Base-by-base conservation (phyloP, 2,888 invertebrate genomes). In the Pollenia griseotomentosa region DNA sequence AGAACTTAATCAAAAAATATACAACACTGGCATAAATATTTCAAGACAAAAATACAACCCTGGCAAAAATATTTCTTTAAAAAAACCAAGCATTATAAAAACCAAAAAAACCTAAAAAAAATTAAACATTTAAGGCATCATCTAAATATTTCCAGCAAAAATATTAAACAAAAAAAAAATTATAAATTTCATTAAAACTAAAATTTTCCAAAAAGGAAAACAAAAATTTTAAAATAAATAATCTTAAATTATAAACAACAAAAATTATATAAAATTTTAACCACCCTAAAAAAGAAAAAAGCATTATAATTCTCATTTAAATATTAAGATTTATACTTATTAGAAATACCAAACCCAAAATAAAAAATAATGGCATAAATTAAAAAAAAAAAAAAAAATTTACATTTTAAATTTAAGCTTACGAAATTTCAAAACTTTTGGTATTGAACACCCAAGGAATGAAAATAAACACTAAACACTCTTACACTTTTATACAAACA, bases 81-180 rank as follows among this genome's bases (percentile, higher is more conserved):
- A 48, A n/a, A 40, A 51, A 42, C 23, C 66, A 84, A 87, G 55
- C 81, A 73, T 23, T 55, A 14, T 9, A 40, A 63, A 63, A 63
- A 59, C 57, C 66, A 61, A 86, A 48, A 51, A 88, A 90, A 89
- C 88, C 12, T 46, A 53, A 4, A 19, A 89, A 90, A 87, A 89
- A 88, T 88, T 88, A 89, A 23, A 78, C 12, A 3, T 48, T 90
- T 90, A 89, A 88, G 90, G 90, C 89, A 90, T 89, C 88, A 88
- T 33, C n/a, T 66, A 65, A 88, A 51, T 53, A 65, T 42, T 63
- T 75, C 42, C 55, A 87, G 7, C 6, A 61, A 44, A 61, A 63
- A 63, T 68, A 73, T 55, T 46, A n/a, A 59, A 57, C 19, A 53
- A 59, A 51, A 61, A 71, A 44, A 84, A 88, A 82, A 66, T 23